Base-by-base conservation (phyloP, 2,797 vertebrate species). In the Gymnopithys bicolor region DNA sequence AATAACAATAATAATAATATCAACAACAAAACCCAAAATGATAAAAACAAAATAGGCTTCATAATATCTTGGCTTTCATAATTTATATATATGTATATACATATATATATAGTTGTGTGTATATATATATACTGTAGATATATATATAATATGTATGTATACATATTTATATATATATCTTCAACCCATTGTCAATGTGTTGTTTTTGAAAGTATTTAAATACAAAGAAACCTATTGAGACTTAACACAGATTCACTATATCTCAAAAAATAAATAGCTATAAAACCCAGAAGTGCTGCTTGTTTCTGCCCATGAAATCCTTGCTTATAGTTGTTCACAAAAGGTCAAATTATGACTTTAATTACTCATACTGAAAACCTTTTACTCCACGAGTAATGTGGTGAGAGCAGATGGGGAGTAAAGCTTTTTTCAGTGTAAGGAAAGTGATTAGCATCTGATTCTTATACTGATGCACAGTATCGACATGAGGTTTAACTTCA, bases 231-330 rank as follows among this genome's bases (percentile, higher is more conserved):
- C 93, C 90, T 93, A 97, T 33, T 93, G 95, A 96, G 97, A 97
- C 97, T 97, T 97, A 98, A 97, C 94, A 97, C 95, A 96, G 96
- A 97, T 97, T 97, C 96, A 97, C 92, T 97, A 96, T 97, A 97
- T 96, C 95, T 97, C 96, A 97, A 97, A 98, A 98, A 98, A 98
- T 98, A 98, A 98, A 98, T 98, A 98, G 90, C 93, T 97, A 97
- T 95, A 97, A 96, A 97, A 96, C 94, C 90, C 96, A 97, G 96
- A 98, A 97, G 96, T 94, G 92, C 97, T 96, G 95, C 89, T 98
- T 97, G 84, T 94, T 98, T 98, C 85, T 83, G 95, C 96, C 96
- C 93, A 93, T 90, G 77, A 96, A 97, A 97, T 96, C 71, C 90
- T 94, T 96, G 95, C 63, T 96, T 97, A 60, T 87, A 95, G 90